phyloP scores from a whole-genome alignment of 2,113 vertebrate species.

The human region DNA sequence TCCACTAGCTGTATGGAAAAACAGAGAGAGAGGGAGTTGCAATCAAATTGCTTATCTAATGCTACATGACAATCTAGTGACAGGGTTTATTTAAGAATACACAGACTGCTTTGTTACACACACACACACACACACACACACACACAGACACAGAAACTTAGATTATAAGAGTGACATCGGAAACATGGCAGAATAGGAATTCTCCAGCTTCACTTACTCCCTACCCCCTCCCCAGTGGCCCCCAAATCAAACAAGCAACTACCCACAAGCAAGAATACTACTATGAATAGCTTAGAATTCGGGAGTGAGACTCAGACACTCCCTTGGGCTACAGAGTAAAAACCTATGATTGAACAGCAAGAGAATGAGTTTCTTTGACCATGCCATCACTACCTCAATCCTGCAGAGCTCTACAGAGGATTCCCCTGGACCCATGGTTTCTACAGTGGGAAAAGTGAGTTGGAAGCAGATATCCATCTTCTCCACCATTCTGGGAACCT shows the following conservation, averaged over 20 bases:
- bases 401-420: background rate
- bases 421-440: background rate
- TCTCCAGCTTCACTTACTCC: background rate
- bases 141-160: background rate
- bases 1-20: background rate
- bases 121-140: background rate
- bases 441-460: background rate
- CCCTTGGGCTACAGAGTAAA: background rate
- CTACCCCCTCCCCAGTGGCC: background rate
- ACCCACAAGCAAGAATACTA: background rate
- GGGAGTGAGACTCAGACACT: background rate
- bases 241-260: background rate
- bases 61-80: background rate
- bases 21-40: background rate
- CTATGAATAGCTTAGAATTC: background rate
- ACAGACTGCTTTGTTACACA: background rate
- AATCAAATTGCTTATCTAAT: background rate
- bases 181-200: background rate
- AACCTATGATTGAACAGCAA: background rate
- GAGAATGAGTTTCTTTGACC: background rate
- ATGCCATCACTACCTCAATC: background rate
- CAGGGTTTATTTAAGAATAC: slow-evolving; percentile 5
- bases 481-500: background rate
- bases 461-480: background rate
- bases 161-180: background rate